These are phyloP conservation scores for Arenaria interpres DNA, from an alignment of 2,113 vertebrate species.

Conservation along the genomic window DNA sequence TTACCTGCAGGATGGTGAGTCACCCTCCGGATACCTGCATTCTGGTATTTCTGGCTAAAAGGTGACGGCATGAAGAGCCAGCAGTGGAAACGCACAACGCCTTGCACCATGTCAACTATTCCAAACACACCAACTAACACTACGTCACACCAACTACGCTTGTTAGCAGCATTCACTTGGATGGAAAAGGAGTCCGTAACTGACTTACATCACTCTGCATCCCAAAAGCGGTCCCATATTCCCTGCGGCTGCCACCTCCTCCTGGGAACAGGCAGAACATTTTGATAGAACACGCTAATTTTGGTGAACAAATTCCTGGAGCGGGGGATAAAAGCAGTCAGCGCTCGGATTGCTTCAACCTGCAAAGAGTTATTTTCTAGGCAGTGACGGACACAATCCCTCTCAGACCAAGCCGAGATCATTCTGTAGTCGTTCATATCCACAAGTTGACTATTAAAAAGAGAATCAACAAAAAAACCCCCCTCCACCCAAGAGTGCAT, in stretches of 20 bases:
- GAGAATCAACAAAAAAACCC: not conserved
- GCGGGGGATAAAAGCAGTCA: not conserved
- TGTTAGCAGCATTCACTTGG: not conserved
- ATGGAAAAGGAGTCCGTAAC: not conserved
- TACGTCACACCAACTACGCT: not conserved
- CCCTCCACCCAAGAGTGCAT: not conserved
- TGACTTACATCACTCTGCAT: not conserved
- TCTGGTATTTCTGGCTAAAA: not conserved
- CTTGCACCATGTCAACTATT: not conserved
- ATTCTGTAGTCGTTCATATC: not conserved
- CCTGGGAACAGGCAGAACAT: not conserved
- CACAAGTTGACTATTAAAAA: not conserved
- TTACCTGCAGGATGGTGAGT: not conserved
- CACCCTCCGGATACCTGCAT: not conserved
- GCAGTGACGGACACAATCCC: not conserved
- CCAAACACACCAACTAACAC: not conserved
- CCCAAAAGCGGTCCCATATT: not conserved
- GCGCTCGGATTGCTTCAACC: not conserved
- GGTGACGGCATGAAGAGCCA: not conserved
- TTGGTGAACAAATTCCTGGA: not conserved
- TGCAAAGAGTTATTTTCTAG: not conserved
- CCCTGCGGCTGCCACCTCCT: not conserved
- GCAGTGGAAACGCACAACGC: not conserved
- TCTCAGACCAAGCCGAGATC: not conserved
- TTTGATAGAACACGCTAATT: not conserved